These are phyloP conservation scores for Abscondita cerata DNA, from an alignment of 2,888 invertebrate genomes.

Conservation along the genomic window DNA sequence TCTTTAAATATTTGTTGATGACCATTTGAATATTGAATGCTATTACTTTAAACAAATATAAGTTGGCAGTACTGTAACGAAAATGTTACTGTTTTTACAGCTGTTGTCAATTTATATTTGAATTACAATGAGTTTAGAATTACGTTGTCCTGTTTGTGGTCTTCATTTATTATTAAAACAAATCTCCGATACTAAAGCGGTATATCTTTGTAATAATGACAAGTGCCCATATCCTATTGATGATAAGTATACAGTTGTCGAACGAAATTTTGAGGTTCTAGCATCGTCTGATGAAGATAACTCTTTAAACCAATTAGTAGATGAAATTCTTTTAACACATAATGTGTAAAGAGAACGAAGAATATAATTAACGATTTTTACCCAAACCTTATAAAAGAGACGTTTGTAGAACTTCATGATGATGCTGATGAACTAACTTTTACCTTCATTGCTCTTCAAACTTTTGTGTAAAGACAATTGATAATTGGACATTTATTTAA, in stretches of 20 bases:
- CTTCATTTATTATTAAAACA: conserved; percentile 13
- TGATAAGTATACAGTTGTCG: not conserved
- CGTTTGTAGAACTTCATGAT: no score
- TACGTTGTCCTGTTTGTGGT: conserved; percentile 9
- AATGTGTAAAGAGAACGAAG: not conserved
- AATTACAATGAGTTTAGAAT: not conserved
- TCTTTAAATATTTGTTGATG: no score
- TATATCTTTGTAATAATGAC: conserved; percentile 14
- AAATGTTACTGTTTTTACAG: no score
- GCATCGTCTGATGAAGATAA: not conserved
- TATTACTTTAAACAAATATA: no score
- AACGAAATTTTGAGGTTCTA: not conserved
- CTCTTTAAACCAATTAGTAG: not conserved
- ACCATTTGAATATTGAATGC: no score
- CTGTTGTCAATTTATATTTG: no score
- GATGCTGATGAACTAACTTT: no score
- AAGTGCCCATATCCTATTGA: conserved; percentile 9
- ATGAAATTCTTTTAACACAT: not conserved
- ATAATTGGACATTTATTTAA: no score
- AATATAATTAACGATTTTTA: not conserved
- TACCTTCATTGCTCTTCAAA: no score
- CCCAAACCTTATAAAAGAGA: no score
- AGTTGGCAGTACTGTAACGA: no score
- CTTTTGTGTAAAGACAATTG: no score
- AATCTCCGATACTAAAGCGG: conserved; percentile 12